Base-by-base conservation (phyloP, 2,797 vertebrate species). In the Parambassis ranga region DNA sequence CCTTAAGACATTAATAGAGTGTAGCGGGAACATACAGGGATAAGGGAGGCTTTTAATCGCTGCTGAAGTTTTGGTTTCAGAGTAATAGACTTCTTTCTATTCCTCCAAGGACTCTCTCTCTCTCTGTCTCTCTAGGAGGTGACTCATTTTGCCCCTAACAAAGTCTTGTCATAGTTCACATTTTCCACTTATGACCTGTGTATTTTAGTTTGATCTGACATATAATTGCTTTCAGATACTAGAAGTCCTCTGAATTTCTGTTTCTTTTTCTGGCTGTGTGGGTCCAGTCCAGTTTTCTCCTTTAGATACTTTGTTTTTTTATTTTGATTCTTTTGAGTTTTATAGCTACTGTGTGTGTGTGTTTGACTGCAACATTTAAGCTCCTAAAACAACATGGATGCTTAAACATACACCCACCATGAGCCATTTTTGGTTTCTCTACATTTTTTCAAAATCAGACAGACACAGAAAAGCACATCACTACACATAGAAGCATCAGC, bases 1-100 rank as follows among this genome's bases (percentile, higher is more conserved):
- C 59, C 73, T 58, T 18, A 55, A 61, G 56, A 75, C 64, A 65
- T 74, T 62, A 60, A 81, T 73, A 69, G 57, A 80, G 48, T 73
- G 47, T 10, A 41, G 42, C 3, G 50, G 20, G 20, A 43, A 57
- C 30, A 43, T 35, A 3, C 5, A 59, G 59, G 42, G 44, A 66
- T 7, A 38, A 56, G 41, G 63, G 26, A 65, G 30, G 24, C 19
- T 69, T 71, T 71, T 52, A n/a, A 60, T 72, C 33, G 4, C 19
- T 58, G 26, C 39, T 36, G 10, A 26, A 1, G 3, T 48, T 57
- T 48, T 36, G 11, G 16, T 10, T 4, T 41, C 37, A 33, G 31
- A 47, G 59, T 58, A 60, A 50, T 26, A 64, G 49, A 44, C 3
- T 7, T 26, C 6, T 23, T 23, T 19, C 16, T 38, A 23, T 50